phyloP scores from a whole-genome alignment of 2,113 vertebrate species.

The Theristicus caerulescens region DNA sequence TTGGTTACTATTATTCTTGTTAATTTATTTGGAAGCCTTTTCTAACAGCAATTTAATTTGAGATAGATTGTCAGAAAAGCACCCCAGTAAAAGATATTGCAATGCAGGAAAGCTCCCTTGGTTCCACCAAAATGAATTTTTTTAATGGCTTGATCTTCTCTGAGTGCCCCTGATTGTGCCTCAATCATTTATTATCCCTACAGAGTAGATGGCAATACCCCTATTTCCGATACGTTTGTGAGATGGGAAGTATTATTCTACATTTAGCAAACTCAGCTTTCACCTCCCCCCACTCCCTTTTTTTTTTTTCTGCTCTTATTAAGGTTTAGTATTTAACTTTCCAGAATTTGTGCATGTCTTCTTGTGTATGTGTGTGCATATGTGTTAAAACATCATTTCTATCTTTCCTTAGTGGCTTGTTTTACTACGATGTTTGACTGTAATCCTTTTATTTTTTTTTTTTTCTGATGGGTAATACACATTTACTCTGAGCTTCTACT shows the following conservation, averaged over 20 bases:
- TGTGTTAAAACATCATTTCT: neutral
- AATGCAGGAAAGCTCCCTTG: neutral
- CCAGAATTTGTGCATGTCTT: neutral
- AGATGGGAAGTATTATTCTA: neutral
- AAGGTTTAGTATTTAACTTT: neutral
- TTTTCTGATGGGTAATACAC: neutral
- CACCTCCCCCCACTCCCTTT: rapidly evolving
- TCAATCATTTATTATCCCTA: neutral
- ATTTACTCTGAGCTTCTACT: neutral
- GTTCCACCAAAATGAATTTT: neutral
- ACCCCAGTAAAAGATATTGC: neutral
- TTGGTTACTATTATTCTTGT: neutral
- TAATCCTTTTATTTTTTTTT: neutral
- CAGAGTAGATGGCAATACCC: neutral
- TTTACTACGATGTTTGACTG: neutral
- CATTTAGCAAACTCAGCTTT: neutral
- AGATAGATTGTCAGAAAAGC: neutral
- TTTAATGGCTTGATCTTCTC: neutral
- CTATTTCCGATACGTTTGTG: neutral
- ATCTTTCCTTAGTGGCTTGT: neutral
- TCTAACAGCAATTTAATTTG: neutral
- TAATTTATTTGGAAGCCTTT: neutral
- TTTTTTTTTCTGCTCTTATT: neutral
- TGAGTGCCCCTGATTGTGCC: neutral
- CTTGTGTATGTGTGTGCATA: neutral